These are phyloP conservation scores for Thamnophis elegans DNA, from an alignment of 2,797 vertebrate species.

Conservation along the genomic window DNA sequence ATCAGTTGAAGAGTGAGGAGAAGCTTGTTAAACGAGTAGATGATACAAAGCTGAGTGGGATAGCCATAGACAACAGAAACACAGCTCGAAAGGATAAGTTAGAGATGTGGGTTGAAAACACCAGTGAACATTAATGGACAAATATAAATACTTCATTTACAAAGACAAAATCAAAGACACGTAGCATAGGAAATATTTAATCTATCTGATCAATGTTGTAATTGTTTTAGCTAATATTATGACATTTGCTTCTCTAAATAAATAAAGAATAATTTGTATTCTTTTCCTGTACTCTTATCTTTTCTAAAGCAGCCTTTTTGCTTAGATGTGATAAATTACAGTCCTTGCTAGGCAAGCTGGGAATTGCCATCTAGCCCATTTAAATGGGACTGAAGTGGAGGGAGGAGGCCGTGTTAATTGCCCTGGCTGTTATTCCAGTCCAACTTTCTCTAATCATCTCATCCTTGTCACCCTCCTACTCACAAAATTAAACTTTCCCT, in stretches of 20 bases:
- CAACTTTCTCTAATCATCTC: background rate
- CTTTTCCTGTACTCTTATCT: background rate
- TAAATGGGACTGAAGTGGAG: background rate
- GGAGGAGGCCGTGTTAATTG: background rate
- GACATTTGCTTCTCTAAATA: background rate
- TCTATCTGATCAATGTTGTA: background rate
- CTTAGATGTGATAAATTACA: background rate
- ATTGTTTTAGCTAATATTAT: background rate
- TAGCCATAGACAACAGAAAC: background rate
- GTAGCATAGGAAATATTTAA: background rate
- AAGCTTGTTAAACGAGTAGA: background rate
- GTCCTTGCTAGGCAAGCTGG: background rate
- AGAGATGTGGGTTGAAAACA: background rate
- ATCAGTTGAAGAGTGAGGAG: background rate
- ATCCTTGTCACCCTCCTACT: background rate
- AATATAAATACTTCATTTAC: background rate
- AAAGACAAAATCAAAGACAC: background rate
- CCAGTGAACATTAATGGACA: background rate
- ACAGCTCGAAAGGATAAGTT: background rate
- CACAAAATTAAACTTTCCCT: background rate
- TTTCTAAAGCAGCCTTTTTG: background rate
- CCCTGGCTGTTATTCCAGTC: background rate
- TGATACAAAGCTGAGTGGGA: background rate
- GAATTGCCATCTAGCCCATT: background rate
- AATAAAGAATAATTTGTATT: background rate